These are phyloP conservation scores for Stichodactyla helianthus DNA, from an alignment of 64 coral and sea anemone species.

Conservation along the genomic window DNA sequence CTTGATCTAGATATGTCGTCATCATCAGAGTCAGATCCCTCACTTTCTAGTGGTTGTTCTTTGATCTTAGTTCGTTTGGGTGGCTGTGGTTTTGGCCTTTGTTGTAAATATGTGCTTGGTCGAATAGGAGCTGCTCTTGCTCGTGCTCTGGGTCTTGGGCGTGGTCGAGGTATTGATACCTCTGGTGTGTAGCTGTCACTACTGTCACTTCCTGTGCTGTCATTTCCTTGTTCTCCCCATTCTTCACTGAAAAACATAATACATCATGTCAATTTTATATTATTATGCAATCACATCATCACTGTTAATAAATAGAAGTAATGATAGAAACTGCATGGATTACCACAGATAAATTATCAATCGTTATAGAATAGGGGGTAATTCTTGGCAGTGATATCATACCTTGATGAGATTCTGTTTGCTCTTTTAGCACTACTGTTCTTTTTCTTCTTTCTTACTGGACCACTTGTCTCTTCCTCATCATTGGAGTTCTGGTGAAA, in stretches of 20 bases:
- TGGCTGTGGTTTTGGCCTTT: conserved; percentile 14
- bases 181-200: conserved; percentile 81
- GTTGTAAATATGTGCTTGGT: conserved; percentile 16
- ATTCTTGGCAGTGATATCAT: not conserved
- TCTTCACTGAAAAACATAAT: conserved; percentile 60
- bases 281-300: too few relatives aligned
- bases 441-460: conserved; percentile 28
- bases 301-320: too few relatives aligned
- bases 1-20: conserved; percentile 74
- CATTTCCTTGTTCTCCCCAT: conserved; percentile 49
- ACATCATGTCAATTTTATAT: too few relatives aligned
- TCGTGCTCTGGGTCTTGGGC: conserved; percentile 60
- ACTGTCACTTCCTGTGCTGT: conserved; percentile 71
- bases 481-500: conserved; percentile 37
- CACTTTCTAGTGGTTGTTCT: conserved; percentile 43
- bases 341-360: too few relatives aligned
- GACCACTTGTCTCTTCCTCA: conserved; percentile 44
- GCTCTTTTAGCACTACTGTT: conserved; percentile 22
- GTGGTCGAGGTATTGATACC: conserved; percentile 52
- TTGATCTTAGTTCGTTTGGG: conserved; percentile 7
- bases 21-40: conserved; percentile 51
- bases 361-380: not conserved
- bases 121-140: conserved; percentile 58
- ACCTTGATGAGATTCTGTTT: conserved; percentile 46
- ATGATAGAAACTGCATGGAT: too few relatives aligned